Evolutionary conservation across 2,113 vertebrate genomes (phyloP), one percentile per base, ranked within the genome.

Genomic region (Pomatorhinus ruficollis): DNA sequence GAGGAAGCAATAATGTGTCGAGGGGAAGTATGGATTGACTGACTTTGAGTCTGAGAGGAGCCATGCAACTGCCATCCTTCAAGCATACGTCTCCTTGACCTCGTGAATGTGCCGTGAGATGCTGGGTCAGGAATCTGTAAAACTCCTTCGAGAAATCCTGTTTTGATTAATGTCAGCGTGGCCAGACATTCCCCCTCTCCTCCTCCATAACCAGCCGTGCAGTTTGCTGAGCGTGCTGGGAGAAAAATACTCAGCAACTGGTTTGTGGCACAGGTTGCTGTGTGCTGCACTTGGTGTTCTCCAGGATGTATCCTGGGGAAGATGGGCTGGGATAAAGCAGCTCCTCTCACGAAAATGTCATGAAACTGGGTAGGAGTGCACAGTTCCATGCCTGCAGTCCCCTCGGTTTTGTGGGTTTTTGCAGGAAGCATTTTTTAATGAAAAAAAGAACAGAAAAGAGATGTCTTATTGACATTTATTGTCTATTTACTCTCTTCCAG

Each of bases 11-110:
- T 65, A 50, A 64, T 75, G 2, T 33, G 15, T 28, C 3, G 87
- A 83, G 86, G 52, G 86, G 20, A 39, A 66, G 56, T 56, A 21
- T 47, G 89, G 78, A 61, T 66, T 87, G 93, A 76, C 31, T 84
- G 94, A 37, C 60, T 18, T 52, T 1, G 12, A 49, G 37, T 18
- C 76, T 47, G 89, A 92, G 80, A 71, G 89, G 77, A 92, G 83
- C 80, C 60, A 1, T 11, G 15, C 47, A 8, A 61, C 75, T 37
- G 87, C 42, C 78, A 71, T 45, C 94, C 90, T 61, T 85, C 70
- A 33, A 65, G 71, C 85, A 82, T 22, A 57, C 22, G 22, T 87
- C 87, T 95, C 90, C 93, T 74, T 70, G 83, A 86, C 92, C 95
- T 90, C 22, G 4, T 6, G 33, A 85, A 37, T 65, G 57, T 9